Evolutionary conservation across 2,888 invertebrate species (phyloP).

Genomic region (Eupithecia dodoneata): DNA sequence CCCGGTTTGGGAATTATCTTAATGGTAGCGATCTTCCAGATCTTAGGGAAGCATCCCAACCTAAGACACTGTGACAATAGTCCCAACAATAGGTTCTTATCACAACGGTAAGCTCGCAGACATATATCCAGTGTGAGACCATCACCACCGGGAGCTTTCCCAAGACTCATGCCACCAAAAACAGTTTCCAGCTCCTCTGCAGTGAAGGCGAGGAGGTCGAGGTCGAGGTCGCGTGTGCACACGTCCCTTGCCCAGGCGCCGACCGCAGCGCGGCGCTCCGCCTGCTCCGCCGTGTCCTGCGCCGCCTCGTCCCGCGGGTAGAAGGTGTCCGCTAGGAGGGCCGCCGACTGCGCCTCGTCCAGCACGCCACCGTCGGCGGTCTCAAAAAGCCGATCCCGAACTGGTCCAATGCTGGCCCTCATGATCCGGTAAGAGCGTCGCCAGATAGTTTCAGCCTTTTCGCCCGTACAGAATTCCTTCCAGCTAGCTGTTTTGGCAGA

Average conservation of each 20-base stretch:
- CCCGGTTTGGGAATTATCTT: too few species aligned
- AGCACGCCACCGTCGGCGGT: neutral
- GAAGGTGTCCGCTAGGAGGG: slow-evolving; percentile 2
- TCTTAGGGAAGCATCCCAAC: too few species aligned
- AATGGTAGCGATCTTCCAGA: too few species aligned
- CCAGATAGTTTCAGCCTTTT: neutral
- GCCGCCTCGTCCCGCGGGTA: neutral
- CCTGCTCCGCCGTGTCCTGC: neutral
- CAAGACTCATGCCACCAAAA: too few species aligned
- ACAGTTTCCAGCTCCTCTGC: too few species aligned
- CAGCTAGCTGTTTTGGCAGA: slow-evolving; percentile 1
- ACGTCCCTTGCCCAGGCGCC: neutral
- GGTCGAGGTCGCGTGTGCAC: too few species aligned
- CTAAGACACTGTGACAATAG: too few species aligned
- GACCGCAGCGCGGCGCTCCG: neutral
- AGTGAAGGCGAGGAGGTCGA: too few species aligned
- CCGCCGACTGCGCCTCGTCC: neutral
- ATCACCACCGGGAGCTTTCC: too few species aligned
- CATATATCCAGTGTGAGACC: too few species aligned
- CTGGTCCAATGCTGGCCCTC: neutral
- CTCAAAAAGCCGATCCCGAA: neutral
- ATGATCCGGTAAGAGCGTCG: slow-evolving; percentile 1
- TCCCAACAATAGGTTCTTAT: too few species aligned
- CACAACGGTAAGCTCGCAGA: too few species aligned
- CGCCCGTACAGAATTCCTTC: slow-evolving; percentile 11